Base-by-base conservation (phyloP, 2,797 vertebrate species). In the Oreonectes daqikongensis region DNA sequence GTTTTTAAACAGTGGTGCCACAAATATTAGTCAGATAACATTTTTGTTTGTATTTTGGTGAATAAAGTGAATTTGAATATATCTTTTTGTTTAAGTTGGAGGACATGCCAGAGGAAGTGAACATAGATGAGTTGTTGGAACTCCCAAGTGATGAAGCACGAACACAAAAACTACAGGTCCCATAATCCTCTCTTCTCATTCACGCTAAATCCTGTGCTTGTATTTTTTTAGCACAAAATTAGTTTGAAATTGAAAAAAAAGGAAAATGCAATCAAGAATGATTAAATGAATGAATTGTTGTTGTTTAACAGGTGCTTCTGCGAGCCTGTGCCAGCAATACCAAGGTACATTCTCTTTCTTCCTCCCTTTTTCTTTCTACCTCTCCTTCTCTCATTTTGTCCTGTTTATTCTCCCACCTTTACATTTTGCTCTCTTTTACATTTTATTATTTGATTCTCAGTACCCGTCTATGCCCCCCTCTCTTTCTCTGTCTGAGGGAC, bases 51-150 rank as follows among this genome's bases (percentile, higher is more conserved):
- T 3, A 5, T 35, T 14, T 67, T 35, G 15, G 26, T 70, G 5
- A 42, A 28, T 24, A 2, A 18, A 44, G 30, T 55, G 11, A 69
- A 8, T 53, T 40, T 79, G 0, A 59, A 55, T 10, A 12, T 11
- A 7, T 5, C 2, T 65, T 15, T 70, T 65, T 65, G 35, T 76
- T 66, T 74, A 18, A 65, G 40, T 80, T 95, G 94, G 92, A 93
- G 83, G 84, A 78, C 0, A 93, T 95, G 90, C 95, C 95, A 0
- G 94, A 95, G 1, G 95, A 96, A 82, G 90, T 97, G 72, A 96
- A 94, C 85, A 95, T 97, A 0, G 95, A 97, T 0, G 92, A 94
- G 0, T 65, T 97, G 74, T 84, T 97, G 73, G 93, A 94, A 77
- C 78, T 96, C 75, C 90, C 91, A 0, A 90, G 79, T 7, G 93